These are phyloP conservation scores for Neoniphon sammara DNA, from an alignment of 2,797 vertebrate genomes.

Conservation along the genomic window DNA sequence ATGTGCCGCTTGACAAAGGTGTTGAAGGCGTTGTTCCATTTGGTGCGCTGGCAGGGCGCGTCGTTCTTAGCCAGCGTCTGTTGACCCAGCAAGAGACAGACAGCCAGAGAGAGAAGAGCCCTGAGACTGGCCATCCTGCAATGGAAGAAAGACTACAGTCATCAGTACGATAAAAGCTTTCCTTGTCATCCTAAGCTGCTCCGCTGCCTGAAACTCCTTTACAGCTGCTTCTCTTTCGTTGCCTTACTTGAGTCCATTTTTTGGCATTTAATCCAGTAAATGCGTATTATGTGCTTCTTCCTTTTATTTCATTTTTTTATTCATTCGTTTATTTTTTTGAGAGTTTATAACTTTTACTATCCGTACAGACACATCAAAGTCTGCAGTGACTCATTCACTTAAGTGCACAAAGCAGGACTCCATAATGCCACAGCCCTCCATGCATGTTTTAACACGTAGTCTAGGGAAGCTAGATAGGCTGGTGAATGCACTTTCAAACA, in stretches of 20 bases:
- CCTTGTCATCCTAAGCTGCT: too few species aligned
- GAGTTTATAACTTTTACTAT: too few species aligned
- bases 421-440: conserved; percentile 13
- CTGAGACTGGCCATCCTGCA: conserved; percentile 64
- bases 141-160: neutral
- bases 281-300: too few species aligned
- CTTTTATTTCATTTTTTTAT: too few species aligned
- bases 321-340: too few species aligned
- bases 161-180: neutral
- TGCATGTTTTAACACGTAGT: neutral
- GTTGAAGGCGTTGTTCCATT: conserved; percentile 67
- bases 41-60: conserved; percentile 76
- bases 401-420: neutral
- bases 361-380: too few species aligned
- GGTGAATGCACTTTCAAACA: conserved; percentile 1
- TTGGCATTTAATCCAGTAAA: too few species aligned
- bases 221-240: too few species aligned
- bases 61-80: conserved; percentile 59
- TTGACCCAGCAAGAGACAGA: conserved; percentile 50
- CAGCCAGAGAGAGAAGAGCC: conserved; percentile 27
- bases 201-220: too few species aligned
- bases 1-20: conserved; percentile 78
- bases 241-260: too few species aligned
- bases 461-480: conserved; percentile 24
- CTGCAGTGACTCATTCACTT: neutral